Conservation (phyloP, 2,797 vertebrate genomes). For the Eleutherodactylus coqui region DNA sequence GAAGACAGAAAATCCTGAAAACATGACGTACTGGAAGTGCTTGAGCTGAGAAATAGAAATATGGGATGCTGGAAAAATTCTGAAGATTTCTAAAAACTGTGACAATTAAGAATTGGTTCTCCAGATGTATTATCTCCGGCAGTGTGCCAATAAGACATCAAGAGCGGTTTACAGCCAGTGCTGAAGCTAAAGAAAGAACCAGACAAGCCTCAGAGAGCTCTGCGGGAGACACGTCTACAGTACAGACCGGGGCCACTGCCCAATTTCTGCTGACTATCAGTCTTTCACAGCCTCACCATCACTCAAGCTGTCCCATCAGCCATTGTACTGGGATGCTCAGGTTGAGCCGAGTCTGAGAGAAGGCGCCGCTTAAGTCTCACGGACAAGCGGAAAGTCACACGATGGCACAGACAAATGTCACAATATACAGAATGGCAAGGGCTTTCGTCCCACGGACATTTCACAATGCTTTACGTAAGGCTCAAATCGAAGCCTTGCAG, state of each 20-base stretch:
- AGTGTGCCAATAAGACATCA: neutral
- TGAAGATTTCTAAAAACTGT: too few species aligned
- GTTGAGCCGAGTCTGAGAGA: slow-evolving; percentile 9
- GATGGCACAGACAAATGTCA: neutral
- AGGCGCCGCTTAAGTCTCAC: neutral
- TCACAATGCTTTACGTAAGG: neutral
- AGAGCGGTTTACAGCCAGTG: neutral
- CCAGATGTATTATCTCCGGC: too few species aligned
- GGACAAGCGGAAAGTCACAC: neutral
- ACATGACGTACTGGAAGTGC: too few species aligned
- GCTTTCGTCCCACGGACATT: neutral
- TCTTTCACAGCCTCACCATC: neutral
- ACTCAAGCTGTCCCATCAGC: slow-evolving; percentile 23
- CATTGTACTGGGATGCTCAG: neutral
- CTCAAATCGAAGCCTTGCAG: neutral
- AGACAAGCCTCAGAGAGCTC: too few species aligned
- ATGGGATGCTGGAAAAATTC: too few species aligned
- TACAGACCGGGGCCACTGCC: neutral
- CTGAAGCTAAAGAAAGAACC: neutral
- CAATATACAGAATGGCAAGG: neutral
- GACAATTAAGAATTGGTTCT: too few species aligned
- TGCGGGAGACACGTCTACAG: neutral
- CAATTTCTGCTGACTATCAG: neutral
- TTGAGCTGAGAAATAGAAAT: too few species aligned
- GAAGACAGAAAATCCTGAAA: too few species aligned